Conservation (phyloP, 2,113 vertebrate genomes). For the Oceanites oceanicus region DNA sequence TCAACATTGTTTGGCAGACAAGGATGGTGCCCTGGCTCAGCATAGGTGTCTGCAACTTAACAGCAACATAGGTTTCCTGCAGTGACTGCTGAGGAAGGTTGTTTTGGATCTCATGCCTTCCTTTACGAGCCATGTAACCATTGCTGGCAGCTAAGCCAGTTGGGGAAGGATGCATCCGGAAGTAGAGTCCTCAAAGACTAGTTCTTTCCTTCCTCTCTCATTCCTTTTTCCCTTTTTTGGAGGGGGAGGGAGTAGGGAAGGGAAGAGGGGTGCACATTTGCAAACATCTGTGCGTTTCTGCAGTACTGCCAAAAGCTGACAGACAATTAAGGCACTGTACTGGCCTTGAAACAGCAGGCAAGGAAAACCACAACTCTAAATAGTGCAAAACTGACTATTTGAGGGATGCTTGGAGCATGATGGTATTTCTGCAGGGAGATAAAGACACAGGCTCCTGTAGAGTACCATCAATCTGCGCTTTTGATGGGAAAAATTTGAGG, state of each 20-base stretch:
- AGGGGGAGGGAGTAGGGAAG: background rate
- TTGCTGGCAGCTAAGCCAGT: background rate
- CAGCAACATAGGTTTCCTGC: background rate
- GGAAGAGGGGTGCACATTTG: background rate
- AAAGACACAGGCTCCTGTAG: background rate
- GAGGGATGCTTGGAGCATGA: background rate
- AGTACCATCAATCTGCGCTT: background rate
- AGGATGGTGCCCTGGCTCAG: background rate
- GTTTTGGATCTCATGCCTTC: background rate
- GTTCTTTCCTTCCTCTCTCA: background rate
- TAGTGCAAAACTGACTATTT: background rate
- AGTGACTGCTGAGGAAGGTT: background rate
- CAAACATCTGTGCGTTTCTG: fast-evolving
- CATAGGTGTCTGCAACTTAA: background rate
- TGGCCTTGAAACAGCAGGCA: background rate
- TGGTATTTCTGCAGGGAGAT: background rate
- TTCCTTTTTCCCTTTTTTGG: fast-evolving
- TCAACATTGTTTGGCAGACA: background rate
- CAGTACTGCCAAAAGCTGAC: background rate
- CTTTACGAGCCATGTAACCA: background rate
- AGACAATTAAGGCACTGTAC: background rate
- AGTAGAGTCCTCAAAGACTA: background rate
- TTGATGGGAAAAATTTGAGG: background rate
- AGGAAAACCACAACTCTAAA: background rate
- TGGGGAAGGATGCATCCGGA: background rate